Percentiles rank a stretch among this genome's conserved stretches.
phyloP scores from a whole-genome alignment of 2,888 invertebrate genomes.

The Eupithecia insigniata region DNA sequence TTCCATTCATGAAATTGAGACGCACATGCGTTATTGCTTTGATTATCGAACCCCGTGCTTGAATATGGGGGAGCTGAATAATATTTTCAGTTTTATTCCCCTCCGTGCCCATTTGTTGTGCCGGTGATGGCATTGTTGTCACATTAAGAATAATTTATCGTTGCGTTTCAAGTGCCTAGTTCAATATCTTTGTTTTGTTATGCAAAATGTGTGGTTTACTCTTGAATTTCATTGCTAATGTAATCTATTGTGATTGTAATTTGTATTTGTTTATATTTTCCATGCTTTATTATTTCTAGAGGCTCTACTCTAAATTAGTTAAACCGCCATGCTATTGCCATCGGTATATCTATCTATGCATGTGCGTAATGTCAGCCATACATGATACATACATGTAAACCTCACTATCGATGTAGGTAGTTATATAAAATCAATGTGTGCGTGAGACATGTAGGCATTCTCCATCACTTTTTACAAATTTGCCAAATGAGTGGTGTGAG shows the following conservation, averaged over 20 bases:
- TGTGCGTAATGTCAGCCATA: conserved; percentile 56
- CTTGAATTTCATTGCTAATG: background rate
- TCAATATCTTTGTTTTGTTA: conserved; percentile 1
- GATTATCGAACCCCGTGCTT: conserved; percentile 14
- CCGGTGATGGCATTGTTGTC: conserved; percentile 38
- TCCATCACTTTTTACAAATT: conserved; percentile 64
- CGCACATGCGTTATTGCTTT: conserved; percentile 27
- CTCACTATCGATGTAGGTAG: conserved; percentile 54
- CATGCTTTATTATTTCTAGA: conserved; percentile 36
- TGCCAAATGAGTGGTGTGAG: conserved; percentile 56
- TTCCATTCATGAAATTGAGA: conserved; percentile 20
- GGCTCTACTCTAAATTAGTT: conserved; percentile 30
- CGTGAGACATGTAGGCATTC: conserved; percentile 52
- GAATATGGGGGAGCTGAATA: conserved; percentile 2
- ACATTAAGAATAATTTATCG: conserved; percentile 51
- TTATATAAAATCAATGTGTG: conserved; percentile 57
- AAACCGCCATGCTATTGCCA: conserved; percentile 42
- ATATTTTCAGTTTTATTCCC: conserved; percentile 19
- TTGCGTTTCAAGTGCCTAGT: background rate
- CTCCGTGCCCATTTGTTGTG: conserved; percentile 18
- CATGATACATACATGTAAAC: conserved; percentile 51
- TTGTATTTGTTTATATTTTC: conserved; percentile 25
- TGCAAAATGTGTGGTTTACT: conserved; percentile 1
- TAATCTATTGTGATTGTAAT: conserved; percentile 2
- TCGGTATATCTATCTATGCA: conserved; percentile 38